A percentile compares a stretch with the other conserved stretches of the same genome.
Conservation (phyloP, 2,797 vertebrate genomes). For the Natrix natrix region DNA sequence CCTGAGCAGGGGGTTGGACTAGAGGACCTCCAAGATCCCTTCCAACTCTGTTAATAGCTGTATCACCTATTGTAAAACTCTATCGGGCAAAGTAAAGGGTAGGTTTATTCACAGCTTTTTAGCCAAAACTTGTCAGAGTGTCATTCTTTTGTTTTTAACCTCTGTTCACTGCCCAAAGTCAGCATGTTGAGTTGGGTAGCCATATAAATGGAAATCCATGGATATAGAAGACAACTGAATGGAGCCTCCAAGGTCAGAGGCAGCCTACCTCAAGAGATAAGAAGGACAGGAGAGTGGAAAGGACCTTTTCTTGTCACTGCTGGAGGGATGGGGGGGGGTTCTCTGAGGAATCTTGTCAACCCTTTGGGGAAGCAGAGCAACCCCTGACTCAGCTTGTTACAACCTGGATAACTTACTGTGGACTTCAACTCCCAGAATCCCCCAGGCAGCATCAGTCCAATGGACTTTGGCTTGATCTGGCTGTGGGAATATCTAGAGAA, state of each 20-base stretch:
- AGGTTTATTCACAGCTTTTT: neutral
- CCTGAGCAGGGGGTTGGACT: neutral
- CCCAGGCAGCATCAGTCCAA: neutral
- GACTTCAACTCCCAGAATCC: neutral
- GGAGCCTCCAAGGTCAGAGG: neutral
- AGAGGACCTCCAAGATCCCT: neutral
- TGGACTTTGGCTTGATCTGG: neutral
- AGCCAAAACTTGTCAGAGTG: neutral
- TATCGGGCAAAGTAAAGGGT: neutral
- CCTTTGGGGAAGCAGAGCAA: neutral
- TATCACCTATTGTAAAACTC: neutral
- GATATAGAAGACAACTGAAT: neutral
- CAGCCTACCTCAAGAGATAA: neutral
- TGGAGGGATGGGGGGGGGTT: neutral
- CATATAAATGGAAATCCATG: neutral
- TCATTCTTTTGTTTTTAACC: neutral
- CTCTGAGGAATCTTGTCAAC: neutral
- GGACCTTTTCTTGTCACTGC: neutral
- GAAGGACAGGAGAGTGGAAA: neutral
- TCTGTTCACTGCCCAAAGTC: neutral
- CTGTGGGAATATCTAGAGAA: neutral
- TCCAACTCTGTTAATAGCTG: neutral
- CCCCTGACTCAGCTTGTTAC: neutral
- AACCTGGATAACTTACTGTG: neutral
- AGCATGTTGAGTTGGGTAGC: neutral